phyloP scores from a whole-genome alignment of 2,797 vertebrate genomes.

The Thalassophryne amazonica region DNA sequence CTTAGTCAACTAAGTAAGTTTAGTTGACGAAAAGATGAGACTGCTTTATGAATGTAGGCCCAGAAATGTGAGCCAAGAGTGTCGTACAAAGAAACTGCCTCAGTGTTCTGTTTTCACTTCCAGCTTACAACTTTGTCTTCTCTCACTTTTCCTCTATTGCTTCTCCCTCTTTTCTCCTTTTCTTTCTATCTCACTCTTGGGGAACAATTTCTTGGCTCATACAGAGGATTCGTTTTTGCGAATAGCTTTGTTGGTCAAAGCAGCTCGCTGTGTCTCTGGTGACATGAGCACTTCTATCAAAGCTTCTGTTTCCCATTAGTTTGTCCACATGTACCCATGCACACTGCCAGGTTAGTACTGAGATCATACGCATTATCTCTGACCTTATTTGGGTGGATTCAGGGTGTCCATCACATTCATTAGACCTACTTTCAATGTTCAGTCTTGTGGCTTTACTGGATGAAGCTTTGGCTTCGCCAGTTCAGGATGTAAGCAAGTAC shows the following conservation, averaged over 20 bases:
- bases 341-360: slow-evolving; percentile 26
- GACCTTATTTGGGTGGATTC: slow-evolving; percentile 11
- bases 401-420: slow-evolving; percentile 39
- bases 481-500: slow-evolving; percentile 50
- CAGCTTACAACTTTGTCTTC: background rate
- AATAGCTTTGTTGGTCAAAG: slow-evolving; percentile 42
- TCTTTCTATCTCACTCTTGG: background rate
- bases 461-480: slow-evolving; percentile 31
- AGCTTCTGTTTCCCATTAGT: slow-evolving; percentile 35
- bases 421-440: slow-evolving; percentile 59
- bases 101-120: too few relatives aligned
- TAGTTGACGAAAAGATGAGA: too few relatives aligned
- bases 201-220: background rate
- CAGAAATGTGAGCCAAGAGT: too few relatives aligned
- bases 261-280: slow-evolving; percentile 32
- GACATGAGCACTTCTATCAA: slow-evolving; percentile 25
- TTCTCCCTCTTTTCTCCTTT: background rate
- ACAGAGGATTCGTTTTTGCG: slow-evolving; percentile 42
- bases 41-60: too few relatives aligned
- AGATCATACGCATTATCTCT: slow-evolving; percentile 47
- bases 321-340: slow-evolving; percentile 12
- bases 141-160: background rate
- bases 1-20: too few relatives aligned
- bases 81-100: too few relatives aligned
- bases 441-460: slow-evolving; percentile 44